A percentile compares a stretch with the other conserved stretches of the same genome.
Evolutionary conservation across 2,888 invertebrate species (phyloP).

Genomic region (Apocheima hispidaria): DNA sequence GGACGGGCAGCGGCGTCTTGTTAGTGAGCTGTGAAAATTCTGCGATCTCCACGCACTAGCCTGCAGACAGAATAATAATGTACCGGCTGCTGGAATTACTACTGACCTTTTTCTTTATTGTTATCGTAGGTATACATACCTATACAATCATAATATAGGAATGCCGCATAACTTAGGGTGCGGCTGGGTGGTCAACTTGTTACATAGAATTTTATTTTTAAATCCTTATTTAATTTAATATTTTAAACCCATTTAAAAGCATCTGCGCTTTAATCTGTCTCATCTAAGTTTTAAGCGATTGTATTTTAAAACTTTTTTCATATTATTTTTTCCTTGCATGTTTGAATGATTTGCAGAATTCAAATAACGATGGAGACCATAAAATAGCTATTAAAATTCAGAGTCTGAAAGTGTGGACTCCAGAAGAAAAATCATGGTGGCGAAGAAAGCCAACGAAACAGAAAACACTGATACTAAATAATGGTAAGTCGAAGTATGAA

Average conservation of each 20-base stretch:
- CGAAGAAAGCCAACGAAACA: conserved; percentile 60
- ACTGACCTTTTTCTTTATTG: not conserved
- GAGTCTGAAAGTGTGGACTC: conserved; percentile 71
- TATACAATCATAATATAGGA: conserved; percentile 6
- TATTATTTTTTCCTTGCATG: too few relatives aligned
- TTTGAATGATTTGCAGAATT: conserved; percentile 10
- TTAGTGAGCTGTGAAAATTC: too few relatives aligned
- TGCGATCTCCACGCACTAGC: too few relatives aligned
- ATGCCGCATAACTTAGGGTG: conserved; percentile 5
- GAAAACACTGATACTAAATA: conserved; percentile 63
- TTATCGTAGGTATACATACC: too few relatives aligned
- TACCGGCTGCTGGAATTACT: too few relatives aligned
- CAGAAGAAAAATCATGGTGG: conserved; percentile 74
- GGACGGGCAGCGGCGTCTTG: too few relatives aligned
- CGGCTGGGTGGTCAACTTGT: not conserved
- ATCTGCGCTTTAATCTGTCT: not conserved
- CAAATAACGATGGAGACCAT: conserved; percentile 18
- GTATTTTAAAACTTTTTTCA: too few relatives aligned
- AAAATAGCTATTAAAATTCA: conserved; percentile 59
- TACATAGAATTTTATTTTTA: too few relatives aligned
- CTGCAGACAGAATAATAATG: too few relatives aligned
- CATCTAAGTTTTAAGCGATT: not conserved
- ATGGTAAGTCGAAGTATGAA: conserved; percentile 58
- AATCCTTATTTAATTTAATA: not conserved
- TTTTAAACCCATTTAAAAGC: not conserved